Percentiles rank a stretch among this genome's conserved stretches.
phyloP scores from a whole-genome alignment of 2,888 invertebrate species.

The Pseudococcus longispinus region DNA sequence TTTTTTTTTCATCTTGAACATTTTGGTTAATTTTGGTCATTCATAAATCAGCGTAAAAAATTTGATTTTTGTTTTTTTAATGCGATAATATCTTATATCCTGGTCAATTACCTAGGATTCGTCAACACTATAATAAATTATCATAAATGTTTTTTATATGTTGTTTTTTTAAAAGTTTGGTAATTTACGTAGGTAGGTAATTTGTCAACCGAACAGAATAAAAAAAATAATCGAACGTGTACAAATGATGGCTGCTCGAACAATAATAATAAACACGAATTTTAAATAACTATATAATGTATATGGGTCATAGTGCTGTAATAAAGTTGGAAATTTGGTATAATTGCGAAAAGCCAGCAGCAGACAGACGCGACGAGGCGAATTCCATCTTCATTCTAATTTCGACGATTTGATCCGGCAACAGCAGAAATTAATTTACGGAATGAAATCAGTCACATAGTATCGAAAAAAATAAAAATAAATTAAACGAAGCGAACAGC shows the following conservation, averaged over 20 bases:
- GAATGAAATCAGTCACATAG: slow-evolving; percentile 1
- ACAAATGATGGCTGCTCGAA: too few relatives aligned
- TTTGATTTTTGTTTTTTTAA: background rate
- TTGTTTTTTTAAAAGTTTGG: background rate
- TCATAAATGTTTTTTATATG: background rate
- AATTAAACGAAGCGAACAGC: background rate
- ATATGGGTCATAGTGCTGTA: background rate
- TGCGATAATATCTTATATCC: background rate
- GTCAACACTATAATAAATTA: background rate
- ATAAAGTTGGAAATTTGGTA: too few relatives aligned
- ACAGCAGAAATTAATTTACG: slow-evolving; percentile 3
- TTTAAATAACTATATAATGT: background rate
- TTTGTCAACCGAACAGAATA: background rate
- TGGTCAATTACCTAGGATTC: background rate
- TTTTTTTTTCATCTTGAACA: too few relatives aligned
- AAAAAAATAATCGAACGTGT: background rate
- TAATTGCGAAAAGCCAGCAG: background rate
- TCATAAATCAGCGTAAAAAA: background rate
- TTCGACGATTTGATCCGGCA: background rate
- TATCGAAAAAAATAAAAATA: slow-evolving; percentile 42
- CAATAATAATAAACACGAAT: too few relatives aligned
- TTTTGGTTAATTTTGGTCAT: too few relatives aligned
- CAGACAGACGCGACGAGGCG: background rate
- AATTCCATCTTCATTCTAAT: background rate
- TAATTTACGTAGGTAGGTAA: background rate